Percentiles rank a stretch among this genome's conserved stretches.
Evolutionary conservation across 30 jellyfish, hydroid and myxozoan genomes (phyloP).

Genomic region (Aurelia coerulea): DNA sequence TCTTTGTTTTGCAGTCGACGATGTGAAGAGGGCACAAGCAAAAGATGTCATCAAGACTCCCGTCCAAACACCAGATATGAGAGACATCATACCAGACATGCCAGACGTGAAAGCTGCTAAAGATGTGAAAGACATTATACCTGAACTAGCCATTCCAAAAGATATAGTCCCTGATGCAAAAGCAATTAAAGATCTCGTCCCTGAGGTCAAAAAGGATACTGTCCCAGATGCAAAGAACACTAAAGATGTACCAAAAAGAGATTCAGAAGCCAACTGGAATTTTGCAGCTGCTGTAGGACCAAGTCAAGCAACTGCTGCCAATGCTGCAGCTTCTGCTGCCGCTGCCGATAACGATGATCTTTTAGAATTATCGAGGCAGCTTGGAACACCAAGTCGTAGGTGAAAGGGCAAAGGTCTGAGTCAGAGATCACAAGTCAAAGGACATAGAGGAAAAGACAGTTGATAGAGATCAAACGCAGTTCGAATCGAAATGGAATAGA

Average conservation of each 20-base stretch:
- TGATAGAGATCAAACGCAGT: too few relatives aligned
- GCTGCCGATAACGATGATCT: constrained; percentile 67
- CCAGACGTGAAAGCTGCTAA: not conserved
- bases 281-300: constrained; percentile 20
- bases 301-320: constrained; percentile 8
- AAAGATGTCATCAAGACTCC: constrained; percentile 11
- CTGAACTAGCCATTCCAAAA: not conserved
- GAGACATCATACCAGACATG: constrained; percentile 9
- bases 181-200: not conserved
- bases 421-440: too few relatives aligned
- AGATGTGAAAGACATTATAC: not conserved
- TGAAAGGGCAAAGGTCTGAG: not conserved
- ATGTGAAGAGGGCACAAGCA: constrained; percentile 42
- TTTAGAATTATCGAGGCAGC: constrained; percentile 60
- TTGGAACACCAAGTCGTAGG: constrained; percentile 62
- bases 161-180: constrained; percentile 21
- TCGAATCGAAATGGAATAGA: too few relatives aligned
- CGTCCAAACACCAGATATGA: constrained; percentile 15
- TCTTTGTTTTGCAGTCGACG: constrained; percentile 33
- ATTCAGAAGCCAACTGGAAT: constrained; percentile 74
- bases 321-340: not conserved
- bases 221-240: constrained; percentile 16
- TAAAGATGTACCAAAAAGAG: constrained; percentile 51
- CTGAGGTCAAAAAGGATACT: constrained; percentile 1
- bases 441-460: too few relatives aligned